Conservation (phyloP, 30 jellyfish, hydroid and myxozoan genomes). For the Pelagia noctiluca region DNA sequence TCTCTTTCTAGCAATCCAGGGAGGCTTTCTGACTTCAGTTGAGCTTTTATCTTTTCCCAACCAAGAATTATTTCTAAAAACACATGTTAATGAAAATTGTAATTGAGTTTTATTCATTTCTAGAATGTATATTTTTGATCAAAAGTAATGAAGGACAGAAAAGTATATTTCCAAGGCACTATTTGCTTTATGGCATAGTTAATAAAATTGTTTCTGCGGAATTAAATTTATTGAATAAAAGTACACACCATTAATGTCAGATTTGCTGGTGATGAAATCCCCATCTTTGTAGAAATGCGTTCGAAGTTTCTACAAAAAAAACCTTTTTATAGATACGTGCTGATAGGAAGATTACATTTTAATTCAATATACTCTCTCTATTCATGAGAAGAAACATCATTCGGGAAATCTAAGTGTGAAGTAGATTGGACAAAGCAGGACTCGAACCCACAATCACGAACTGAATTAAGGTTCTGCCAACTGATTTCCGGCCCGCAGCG, state of each 20-base stretch:
- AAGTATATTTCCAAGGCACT: not conserved
- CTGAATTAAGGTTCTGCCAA: too few relatives aligned
- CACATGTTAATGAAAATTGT: not conserved
- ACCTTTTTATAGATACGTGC: too few relatives aligned
- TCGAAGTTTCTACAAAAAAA: constrained; percentile 51
- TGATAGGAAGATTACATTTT: too few relatives aligned
- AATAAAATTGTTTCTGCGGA: not conserved
- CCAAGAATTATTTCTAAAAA: constrained; percentile 21
- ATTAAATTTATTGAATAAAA: not conserved
- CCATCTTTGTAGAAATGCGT: constrained; percentile 62
- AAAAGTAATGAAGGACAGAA: not conserved
- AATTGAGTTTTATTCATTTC: too few relatives aligned
- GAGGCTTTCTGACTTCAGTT: constrained; percentile 27
- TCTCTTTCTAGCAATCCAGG: constrained; percentile 26
- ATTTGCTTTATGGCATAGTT: not conserved
- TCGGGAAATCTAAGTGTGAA: too few relatives aligned
- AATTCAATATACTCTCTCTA: too few relatives aligned
- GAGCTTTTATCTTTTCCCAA: constrained; percentile 55
- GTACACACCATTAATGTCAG: constrained; percentile 25
- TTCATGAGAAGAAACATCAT: too few relatives aligned
- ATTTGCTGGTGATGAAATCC: constrained; percentile 33
- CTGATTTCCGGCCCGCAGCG: too few relatives aligned
- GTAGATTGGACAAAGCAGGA: too few relatives aligned
- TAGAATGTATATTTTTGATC: not conserved
- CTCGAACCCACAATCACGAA: too few relatives aligned